Percentiles rank a stretch among this genome's conserved stretches.
phyloP scores from a whole-genome alignment of 2,113 vertebrate genomes.

The Scortum barcoo region DNA sequence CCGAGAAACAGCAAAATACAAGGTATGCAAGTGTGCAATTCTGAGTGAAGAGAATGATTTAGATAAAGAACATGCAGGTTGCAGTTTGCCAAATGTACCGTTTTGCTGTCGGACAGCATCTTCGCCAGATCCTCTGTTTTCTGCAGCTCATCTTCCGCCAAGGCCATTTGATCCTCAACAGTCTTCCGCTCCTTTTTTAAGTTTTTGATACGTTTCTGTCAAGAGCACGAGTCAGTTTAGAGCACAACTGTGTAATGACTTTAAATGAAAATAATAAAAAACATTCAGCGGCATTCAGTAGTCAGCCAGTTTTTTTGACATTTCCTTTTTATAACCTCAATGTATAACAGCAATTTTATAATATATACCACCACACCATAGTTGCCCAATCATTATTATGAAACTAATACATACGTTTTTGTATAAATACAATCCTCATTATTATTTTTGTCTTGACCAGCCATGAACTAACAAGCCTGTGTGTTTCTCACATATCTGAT shows the following conservation, averaged over 20 bases:
- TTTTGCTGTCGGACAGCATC: constrained; percentile 87
- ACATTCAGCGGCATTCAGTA: not conserved
- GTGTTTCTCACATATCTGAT: not conserved
- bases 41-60: not conserved
- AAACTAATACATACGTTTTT: not conserved
- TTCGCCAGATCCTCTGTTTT: constrained; percentile 82
- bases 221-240: not conserved
- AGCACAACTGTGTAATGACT: not conserved
- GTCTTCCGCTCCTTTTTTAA: constrained; percentile 82
- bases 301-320: not conserved
- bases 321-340: not conserved
- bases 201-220: constrained; percentile 86
- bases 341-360: not conserved
- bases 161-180: constrained; percentile 80
- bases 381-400: not conserved
- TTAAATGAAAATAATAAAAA: not conserved
- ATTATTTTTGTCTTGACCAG: not conserved
- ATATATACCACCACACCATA: not conserved
- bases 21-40: not conserved
- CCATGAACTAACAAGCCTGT: not conserved
- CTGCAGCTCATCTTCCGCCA: constrained; percentile 85
- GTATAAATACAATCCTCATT: not conserved
- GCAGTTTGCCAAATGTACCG: constrained; percentile 77
- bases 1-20: not conserved
- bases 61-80: not conserved